These are phyloP conservation scores for Rhipidura dahli DNA, from an alignment of 2,113 vertebrate species.

Conservation along the genomic window DNA sequence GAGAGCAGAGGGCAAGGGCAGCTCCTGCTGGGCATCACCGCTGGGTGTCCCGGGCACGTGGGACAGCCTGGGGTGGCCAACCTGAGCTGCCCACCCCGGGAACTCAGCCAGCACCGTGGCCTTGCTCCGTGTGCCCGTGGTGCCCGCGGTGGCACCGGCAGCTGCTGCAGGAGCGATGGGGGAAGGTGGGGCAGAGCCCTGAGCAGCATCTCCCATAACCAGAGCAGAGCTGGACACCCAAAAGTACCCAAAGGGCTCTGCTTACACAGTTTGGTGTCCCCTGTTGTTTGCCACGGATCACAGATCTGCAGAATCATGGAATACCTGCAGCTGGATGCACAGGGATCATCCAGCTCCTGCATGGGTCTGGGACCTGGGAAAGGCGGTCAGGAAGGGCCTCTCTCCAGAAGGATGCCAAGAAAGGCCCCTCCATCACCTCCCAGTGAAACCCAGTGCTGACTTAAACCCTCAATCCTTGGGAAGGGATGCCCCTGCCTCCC, in stretches of 20 bases:
- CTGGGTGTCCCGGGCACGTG: background rate
- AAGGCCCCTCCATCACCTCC: background rate
- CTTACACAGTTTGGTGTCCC: background rate
- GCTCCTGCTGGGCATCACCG: background rate
- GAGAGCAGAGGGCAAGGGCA: no score
- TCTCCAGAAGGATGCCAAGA: rapidly evolving
- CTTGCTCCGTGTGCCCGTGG: background rate
- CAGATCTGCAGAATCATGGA: no score
- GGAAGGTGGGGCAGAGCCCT: background rate
- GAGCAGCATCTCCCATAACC: background rate
- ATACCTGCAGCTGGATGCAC: background rate
- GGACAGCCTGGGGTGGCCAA: background rate
- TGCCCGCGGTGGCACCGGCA: background rate
- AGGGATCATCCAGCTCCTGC: background rate
- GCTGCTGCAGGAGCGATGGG: background rate
- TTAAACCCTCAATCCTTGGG: background rate
- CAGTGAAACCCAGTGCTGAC: background rate
- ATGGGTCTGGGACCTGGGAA: background rate
- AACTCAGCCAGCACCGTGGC: rapidly evolving
- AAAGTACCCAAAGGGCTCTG: background rate
- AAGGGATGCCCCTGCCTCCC: background rate
- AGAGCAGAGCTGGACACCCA: background rate
- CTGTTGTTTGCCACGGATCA: background rate
- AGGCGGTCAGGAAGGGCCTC: rapidly evolving
- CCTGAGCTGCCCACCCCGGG: rapidly evolving